These are phyloP conservation scores for Bubo scandiacus DNA, from an alignment of 2,113 vertebrate species.

Conservation along the genomic window DNA sequence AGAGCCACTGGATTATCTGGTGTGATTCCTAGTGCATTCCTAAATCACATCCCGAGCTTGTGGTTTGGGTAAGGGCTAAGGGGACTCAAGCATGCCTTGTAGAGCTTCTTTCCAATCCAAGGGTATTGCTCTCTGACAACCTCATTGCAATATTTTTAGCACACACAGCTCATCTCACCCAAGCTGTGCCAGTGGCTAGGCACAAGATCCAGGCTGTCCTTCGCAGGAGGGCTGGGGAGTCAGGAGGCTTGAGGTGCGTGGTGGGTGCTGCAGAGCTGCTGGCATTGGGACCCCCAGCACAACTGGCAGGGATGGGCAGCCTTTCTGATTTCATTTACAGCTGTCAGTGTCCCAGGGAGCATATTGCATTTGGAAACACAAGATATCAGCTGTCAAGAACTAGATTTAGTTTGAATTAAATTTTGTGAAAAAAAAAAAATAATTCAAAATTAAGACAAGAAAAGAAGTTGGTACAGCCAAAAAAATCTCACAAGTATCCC, in stretches of 20 bases:
- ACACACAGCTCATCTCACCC: background rate
- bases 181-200: background rate
- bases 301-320: background rate
- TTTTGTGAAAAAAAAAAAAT: background rate
- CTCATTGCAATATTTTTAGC: background rate
- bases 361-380: background rate
- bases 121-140: accelerated
- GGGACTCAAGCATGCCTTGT: background rate
- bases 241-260: background rate
- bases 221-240: background rate
- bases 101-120: background rate
- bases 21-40: background rate
- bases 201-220: background rate
- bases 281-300: background rate
- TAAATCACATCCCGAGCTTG: background rate
- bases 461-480: background rate
- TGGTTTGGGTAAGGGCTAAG: background rate
- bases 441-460: background rate
- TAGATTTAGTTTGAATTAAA: background rate
- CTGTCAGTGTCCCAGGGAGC: background rate
- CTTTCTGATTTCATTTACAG: background rate
- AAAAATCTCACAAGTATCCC: background rate
- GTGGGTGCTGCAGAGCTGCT: background rate
- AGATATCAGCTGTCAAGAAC: background rate
- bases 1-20: background rate